These are phyloP conservation scores for Vesta saturnalis DNA, from an alignment of 2,888 invertebrate genomes.

Conservation along the genomic window DNA sequence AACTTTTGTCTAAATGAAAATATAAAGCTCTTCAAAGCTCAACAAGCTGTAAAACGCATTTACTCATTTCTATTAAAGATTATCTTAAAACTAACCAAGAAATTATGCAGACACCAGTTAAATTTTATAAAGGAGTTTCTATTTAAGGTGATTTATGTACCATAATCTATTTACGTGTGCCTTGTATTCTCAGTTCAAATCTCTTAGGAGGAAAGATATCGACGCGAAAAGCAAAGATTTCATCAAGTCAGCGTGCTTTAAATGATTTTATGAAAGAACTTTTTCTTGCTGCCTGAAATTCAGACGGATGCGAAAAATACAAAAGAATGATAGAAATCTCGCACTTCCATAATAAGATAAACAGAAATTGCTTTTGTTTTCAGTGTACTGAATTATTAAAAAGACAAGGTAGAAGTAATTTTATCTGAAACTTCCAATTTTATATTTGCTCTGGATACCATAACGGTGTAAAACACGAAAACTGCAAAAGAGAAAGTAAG, in stretches of 20 bases:
- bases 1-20: too few species aligned
- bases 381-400: conserved; percentile 32
- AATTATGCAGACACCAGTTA: background rate
- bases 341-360: conserved; percentile 34
- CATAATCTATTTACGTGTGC: conserved; percentile 35
- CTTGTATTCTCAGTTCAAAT: conserved; percentile 34
- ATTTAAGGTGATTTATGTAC: conserved; percentile 36
- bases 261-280: conserved; percentile 39
- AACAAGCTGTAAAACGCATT: too few species aligned
- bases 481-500: too few species aligned
- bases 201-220: conserved; percentile 34
- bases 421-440: conserved; percentile 2
- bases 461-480: background rate
- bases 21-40: too few species aligned
- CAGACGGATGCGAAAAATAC: conserved; percentile 27
- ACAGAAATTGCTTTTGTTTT: conserved; percentile 36
- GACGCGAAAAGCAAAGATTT: conserved; percentile 33
- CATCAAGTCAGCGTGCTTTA: conserved; percentile 35
- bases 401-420: conserved; percentile 20
- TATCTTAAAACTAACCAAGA: background rate
- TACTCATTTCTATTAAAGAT: background rate
- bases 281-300: conserved; percentile 22
- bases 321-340: conserved; percentile 35
- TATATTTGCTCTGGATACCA: background rate
- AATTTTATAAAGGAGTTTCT: background rate